Percentiles rank a stretch among this genome's conserved stretches.
These are phyloP conservation scores for Mastomys coucha DNA, from an alignment of 2,113 vertebrate genomes.

Conservation along the genomic window DNA sequence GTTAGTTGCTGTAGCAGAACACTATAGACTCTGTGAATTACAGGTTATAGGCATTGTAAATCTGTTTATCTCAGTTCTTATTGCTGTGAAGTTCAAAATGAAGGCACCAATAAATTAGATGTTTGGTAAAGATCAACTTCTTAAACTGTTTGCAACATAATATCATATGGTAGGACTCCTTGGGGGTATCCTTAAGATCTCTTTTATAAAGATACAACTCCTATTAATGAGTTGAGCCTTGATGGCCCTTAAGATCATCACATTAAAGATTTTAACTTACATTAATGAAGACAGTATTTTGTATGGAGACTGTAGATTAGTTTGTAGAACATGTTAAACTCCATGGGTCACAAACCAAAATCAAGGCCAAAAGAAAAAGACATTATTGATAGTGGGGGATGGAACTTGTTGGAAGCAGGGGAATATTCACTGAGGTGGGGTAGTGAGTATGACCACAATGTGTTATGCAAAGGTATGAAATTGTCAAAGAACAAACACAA, in stretches of 20 bases:
- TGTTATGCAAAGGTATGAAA: not conserved
- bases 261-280: not conserved
- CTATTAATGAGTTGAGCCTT: not conserved
- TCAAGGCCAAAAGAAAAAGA: not conserved
- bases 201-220: not conserved
- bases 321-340: not conserved
- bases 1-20: not conserved
- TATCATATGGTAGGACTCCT: not conserved
- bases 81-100: not conserved
- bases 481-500: not conserved
- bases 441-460: not conserved
- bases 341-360: not conserved
- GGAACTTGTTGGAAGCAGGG: not conserved
- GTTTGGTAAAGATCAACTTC: not conserved
- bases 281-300: not conserved
- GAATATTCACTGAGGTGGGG: not conserved
- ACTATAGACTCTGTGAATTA: not conserved
- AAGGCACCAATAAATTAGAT: not conserved
- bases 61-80: not conserved
- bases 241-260: not conserved
- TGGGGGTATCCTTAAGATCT: not conserved
- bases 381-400: not conserved
- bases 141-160: not conserved
- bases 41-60: not conserved
- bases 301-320: not conserved